Evolutionary conservation across 1,140 invertebrate genomes (phyloP).

Genomic region (Meloidogyne chitwoodi): DNA sequence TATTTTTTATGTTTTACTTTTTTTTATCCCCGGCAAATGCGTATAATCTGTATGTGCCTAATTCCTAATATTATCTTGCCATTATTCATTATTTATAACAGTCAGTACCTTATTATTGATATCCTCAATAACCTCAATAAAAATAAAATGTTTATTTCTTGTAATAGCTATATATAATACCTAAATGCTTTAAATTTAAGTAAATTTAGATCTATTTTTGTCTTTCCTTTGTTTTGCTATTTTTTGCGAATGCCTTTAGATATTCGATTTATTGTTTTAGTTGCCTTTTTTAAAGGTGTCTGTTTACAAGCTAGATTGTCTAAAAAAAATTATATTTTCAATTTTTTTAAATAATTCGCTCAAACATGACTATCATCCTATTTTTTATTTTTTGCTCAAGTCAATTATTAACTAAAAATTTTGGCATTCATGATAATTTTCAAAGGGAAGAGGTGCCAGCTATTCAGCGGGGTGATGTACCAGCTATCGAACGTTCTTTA

Average conservation of each 20-base stretch:
- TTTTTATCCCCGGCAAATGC: neutral
- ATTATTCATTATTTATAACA: neutral
- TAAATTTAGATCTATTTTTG: no score
- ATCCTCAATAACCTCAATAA: neutral
- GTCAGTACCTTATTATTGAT: neutral
- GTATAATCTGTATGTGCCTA: neutral
- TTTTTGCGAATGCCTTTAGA: no score
- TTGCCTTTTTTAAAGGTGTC: no score
- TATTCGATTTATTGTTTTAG: no score
- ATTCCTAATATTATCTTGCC: neutral
- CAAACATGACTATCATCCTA: neutral
- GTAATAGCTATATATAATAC: no score
- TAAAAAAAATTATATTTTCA: no score
- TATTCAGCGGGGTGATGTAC: neutral
- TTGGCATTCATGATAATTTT: neutral
- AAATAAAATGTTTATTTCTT: no score
- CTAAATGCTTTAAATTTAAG: no score
- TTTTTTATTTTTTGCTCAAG: neutral
- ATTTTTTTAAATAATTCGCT: no score
- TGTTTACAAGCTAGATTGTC: no score
- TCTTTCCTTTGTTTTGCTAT: no score
- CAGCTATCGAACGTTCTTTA: neutral
- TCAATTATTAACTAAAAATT: neutral
- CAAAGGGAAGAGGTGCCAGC: neutral
- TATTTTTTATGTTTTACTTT: neutral